A percentile compares a stretch with the other conserved stretches of the same genome.
These are phyloP conservation scores for Coenobita brevimanus DNA, from an alignment of 1,140 invertebrate species.

Conservation along the genomic window DNA sequence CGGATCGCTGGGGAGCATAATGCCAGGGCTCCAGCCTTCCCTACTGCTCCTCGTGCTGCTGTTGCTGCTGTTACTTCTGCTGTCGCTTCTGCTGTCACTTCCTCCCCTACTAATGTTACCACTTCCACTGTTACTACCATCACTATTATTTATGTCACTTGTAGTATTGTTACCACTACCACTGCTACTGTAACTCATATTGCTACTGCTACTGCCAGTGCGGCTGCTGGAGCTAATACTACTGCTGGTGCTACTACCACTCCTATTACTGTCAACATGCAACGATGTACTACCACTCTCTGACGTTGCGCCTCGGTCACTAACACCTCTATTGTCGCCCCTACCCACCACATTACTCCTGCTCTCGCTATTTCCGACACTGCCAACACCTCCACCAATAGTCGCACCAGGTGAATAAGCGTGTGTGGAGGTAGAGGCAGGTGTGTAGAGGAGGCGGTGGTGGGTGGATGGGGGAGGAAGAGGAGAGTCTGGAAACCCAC, in stretches of 20 bases:
- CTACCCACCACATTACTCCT: no score
- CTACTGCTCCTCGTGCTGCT: not conserved
- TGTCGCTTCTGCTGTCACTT: not conserved
- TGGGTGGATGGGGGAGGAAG: not conserved
- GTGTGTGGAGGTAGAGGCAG: no score
- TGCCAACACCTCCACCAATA: no score
- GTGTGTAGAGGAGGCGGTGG: no score
- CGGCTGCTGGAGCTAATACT: no score
- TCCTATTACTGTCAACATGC: no score
- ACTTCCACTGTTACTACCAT: not conserved
- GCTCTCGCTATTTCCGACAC: no score
- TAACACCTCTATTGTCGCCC: no score
- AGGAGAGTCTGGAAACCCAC: not conserved
- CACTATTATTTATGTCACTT: not conserved
- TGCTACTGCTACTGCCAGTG: no score
- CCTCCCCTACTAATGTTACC: not conserved
- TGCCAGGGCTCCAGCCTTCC: not conserved
- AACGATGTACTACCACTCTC: no score
- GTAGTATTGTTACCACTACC: not conserved
- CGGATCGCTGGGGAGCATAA: slow-evolving; percentile 54
- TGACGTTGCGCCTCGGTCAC: no score
- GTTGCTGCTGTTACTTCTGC: slow-evolving; percentile 4
- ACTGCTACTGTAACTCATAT: not conserved
- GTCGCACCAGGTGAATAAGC: not conserved
- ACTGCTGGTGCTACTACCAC: no score